Evolutionary conservation across 2,797 vertebrate genomes (phyloP), one percentile per base, ranked within the genome.

Genomic region (Coregonus sp.): DNA sequence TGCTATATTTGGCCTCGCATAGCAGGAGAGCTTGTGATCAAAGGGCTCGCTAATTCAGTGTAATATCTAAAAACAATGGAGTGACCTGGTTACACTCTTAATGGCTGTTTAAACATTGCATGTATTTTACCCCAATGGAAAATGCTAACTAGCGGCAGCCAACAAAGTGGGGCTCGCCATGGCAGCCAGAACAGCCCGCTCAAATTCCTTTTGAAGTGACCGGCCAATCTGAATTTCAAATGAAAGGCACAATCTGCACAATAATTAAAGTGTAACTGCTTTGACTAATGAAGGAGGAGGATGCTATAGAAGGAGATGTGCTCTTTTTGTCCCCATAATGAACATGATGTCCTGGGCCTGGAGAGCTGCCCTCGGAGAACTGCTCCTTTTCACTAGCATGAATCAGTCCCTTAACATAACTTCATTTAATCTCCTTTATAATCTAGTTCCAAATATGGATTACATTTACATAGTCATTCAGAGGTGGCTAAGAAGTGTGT

Each of bases 211-310:
- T 98, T 98, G 95, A 98, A 97, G 96, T 97, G 94, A 95, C 94
- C 92, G 94, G 90, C 94, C 89, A 95, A 98, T 97, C 96, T 97
- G 95, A 97, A 97, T 96, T 97, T 97, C 95, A 96, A 98, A 98
- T 97, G 93, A 93, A 94, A 93, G 90, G 89, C 93, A 85, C 92
- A 94, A 95, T 96, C 96, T 96, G 93, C 96, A 95, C 96, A 97
- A 97, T 97, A 96, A 97, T 95, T 91, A 93, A 93, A 86, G 90
- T 94, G 89, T 91, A 93, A 92, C 93, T 90, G 92, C 88, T 89
- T 89, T 88, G 93, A 86, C 90, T 94, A 94, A 95, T 94, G 93
- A 94, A 94, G 92, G 90, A 91, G 91, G 88, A 92, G 92, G 90
- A 92, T 91, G 88, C 88, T 89, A 85, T 85, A 89, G 86, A 91